Evolutionary conservation across 1,140 invertebrate genomes (phyloP).

Genomic region (Ceratina japonica): DNA sequence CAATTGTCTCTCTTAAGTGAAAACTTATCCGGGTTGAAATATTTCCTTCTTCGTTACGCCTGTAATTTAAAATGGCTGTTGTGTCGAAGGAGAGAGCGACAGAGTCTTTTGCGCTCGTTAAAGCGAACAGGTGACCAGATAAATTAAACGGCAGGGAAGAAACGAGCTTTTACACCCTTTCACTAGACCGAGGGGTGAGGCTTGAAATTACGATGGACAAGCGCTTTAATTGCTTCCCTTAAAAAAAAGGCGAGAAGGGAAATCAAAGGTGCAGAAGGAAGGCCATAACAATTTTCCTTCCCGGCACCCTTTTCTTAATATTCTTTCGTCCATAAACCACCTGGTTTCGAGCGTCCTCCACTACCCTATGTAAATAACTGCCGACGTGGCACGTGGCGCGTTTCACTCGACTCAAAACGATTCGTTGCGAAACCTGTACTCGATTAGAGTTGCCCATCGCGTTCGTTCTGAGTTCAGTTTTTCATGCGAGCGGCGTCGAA

Average conservation of each 20-base stretch:
- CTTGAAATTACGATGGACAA: slow-evolving; percentile 41
- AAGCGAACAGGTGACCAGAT: slow-evolving; percentile 21
- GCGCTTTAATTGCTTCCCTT: slow-evolving; percentile 67
- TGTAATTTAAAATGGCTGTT: background rate
- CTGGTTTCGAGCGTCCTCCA: background rate
- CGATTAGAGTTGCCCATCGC: background rate
- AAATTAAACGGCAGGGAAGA: slow-evolving; percentile 19
- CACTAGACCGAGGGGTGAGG: background rate
- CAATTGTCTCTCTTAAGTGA: too few species aligned
- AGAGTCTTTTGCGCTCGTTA: background rate
- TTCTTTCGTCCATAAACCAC: background rate
- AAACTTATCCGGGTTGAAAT: too few species aligned
- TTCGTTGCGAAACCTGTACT: background rate
- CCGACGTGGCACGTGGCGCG: background rate
- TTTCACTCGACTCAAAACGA: too few species aligned
- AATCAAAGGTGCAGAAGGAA: background rate
- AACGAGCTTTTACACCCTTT: slow-evolving; percentile 23
- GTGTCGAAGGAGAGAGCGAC: slow-evolving; percentile 1
- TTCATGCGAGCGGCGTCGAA: background rate
- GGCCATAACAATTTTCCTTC: background rate
- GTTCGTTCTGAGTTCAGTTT: background rate
- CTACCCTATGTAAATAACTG: background rate
- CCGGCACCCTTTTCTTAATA: slow-evolving; percentile 20
- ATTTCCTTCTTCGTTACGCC: background rate
- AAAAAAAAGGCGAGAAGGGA: slow-evolving; percentile 48